Conservation (phyloP, 2,113 vertebrate genomes). For the Plecotus auritus region DNA sequence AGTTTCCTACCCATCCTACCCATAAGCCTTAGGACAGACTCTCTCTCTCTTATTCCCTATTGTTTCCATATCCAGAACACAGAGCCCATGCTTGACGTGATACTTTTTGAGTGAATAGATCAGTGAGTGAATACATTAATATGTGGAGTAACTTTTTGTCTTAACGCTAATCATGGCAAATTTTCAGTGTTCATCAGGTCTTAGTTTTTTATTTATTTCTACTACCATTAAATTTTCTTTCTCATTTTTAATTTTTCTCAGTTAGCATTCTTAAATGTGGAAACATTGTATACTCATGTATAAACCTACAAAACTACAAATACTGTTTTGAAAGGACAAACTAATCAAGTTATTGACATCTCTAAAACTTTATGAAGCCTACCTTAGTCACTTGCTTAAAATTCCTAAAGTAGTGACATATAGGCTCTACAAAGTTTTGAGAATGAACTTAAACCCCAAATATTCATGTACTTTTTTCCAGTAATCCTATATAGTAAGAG, state of each 20-base stretch:
- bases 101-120: too few species aligned
- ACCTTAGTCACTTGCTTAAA: background rate
- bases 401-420: background rate
- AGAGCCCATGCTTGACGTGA: background rate
- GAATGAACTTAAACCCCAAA: background rate
- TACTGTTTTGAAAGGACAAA: background rate
- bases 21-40: background rate
- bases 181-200: background rate
- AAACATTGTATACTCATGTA: background rate
- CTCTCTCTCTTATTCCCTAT: rapidly evolving
- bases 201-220: background rate
- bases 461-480: background rate
- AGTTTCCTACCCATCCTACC: background rate
- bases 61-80: background rate
- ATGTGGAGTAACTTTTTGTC: background rate
- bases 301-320: background rate
- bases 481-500: too few species aligned
- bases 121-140: background rate
- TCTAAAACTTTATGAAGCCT: background rate
- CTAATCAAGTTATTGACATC: background rate
- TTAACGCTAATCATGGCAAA: background rate
- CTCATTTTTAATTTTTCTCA: background rate
- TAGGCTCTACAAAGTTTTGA: background rate
- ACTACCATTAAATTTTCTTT: background rate
- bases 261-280: background rate